Evolutionary conservation across 2,888 invertebrate species (phyloP).

Genomic region (Chloromyia formosa): DNA sequence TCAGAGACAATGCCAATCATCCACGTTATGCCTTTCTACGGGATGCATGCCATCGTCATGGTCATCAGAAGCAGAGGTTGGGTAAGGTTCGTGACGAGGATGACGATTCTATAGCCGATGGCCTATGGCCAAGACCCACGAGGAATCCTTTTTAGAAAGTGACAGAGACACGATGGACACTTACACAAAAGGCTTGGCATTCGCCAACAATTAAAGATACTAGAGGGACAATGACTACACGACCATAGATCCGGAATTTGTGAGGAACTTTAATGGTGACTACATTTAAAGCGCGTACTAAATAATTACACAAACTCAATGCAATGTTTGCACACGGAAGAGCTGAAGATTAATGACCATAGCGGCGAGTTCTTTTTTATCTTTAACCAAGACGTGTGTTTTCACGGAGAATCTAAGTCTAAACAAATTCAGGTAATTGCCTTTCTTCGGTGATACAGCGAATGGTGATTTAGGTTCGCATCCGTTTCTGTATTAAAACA

Average conservation of each 20-base stretch:
- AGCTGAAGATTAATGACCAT: constrained; percentile 25
- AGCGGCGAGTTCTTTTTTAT: background rate
- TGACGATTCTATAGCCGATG: background rate
- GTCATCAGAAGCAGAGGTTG: no score
- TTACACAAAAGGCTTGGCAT: background rate
- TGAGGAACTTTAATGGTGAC: constrained; percentile 16
- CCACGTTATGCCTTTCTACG: constrained; percentile 21
- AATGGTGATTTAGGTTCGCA: background rate
- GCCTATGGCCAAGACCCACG: background rate
- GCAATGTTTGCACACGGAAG: constrained; percentile 23
- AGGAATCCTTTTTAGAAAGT: constrained; percentile 38
- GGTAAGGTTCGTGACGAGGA: background rate
- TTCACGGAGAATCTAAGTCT: constrained; percentile 15
- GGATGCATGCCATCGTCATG: background rate
- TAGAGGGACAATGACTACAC: no score
- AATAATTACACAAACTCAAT: constrained; percentile 19
- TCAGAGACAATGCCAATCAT: constrained; percentile 40
- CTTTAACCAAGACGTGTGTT: background rate
- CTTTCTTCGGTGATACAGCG: background rate
- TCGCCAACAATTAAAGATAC: constrained; percentile 5
- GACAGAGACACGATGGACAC: constrained; percentile 25
- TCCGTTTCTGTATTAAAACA: background rate
- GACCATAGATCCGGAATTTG: constrained; percentile 5
- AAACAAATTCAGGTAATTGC: constrained; percentile 26
- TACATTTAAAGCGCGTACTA: constrained; percentile 6